Evolutionary conservation across 2,797 vertebrate species (phyloP).

Genomic region (Enoplosus armatus): DNA sequence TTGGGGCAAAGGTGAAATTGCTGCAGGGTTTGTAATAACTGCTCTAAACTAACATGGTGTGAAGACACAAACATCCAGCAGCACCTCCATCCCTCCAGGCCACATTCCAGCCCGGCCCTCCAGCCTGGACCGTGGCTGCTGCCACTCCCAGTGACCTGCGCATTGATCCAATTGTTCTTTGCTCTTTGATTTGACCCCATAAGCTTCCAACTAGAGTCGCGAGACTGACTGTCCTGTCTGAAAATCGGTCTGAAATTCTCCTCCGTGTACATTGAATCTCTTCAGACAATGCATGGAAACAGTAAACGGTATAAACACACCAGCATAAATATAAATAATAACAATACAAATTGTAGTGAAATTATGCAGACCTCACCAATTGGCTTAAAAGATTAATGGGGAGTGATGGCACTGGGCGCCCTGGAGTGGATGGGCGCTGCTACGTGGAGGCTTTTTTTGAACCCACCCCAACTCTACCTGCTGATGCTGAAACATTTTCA

Average conservation of each 20-base stretch:
- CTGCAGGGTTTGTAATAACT: constrained; percentile 59
- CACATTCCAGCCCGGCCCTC: not conserved
- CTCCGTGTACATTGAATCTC: not conserved
- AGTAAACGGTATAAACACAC: not conserved
- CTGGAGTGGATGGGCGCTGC: not conserved
- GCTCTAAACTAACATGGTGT: constrained; percentile 35
- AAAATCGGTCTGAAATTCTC: not conserved
- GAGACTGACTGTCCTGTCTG: not conserved
- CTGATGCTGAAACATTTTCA: not conserved
- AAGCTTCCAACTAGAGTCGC: not conserved
- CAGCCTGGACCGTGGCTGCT: not conserved
- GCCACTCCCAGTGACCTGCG: not conserved
- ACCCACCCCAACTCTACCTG: not conserved
- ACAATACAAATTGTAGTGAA: not conserved
- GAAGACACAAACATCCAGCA: constrained; percentile 29
- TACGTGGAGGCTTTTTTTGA: not conserved
- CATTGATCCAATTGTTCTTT: not conserved
- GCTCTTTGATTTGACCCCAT: not conserved
- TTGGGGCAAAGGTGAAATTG: constrained; percentile 46
- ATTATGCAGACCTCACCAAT: not conserved
- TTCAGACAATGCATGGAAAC: not conserved
- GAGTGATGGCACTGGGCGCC: not conserved
- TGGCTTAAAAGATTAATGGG: not conserved
- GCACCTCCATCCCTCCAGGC: constrained; percentile 25
- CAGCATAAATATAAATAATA: not conserved